Conservation (phyloP, 2,797 vertebrate species). For the Anguilla pacifica region DNA sequence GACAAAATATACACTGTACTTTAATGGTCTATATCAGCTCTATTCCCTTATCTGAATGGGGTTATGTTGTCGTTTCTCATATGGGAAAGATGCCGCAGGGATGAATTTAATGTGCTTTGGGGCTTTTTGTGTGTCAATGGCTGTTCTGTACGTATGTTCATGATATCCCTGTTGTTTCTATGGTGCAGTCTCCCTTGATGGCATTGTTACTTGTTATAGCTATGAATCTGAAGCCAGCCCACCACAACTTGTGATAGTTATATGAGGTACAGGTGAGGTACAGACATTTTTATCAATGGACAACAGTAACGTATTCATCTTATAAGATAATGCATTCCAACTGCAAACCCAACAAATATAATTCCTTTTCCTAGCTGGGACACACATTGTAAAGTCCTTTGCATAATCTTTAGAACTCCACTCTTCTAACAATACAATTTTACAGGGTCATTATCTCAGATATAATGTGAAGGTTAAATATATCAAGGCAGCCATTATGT, state of each 20-base stretch:
- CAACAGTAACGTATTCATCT: background rate
- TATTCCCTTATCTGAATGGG: background rate
- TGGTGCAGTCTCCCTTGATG: no score
- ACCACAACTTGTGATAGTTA: background rate
- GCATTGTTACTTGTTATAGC: no score
- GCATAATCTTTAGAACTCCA: slow-evolving; percentile 95
- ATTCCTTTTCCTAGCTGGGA: slow-evolving; percentile 89
- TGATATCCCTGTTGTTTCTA: no score
- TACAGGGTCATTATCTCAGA: slow-evolving; percentile 99
- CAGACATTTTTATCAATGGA: background rate
- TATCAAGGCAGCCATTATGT: slow-evolving; percentile 99
- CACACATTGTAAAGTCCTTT: slow-evolving; percentile 86
- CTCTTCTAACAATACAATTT: slow-evolving; percentile 98
- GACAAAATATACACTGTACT: background rate
- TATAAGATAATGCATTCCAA: slow-evolving; percentile 48
- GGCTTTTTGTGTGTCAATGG: background rate
- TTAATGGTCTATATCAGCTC: background rate
- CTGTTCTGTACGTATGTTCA: background rate
- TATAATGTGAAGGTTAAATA: slow-evolving; percentile 99
- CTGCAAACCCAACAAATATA: slow-evolving; percentile 98
- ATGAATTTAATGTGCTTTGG: background rate
- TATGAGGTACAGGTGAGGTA: background rate
- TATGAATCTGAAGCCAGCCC: background rate
- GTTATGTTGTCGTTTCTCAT: background rate
- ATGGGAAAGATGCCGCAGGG: background rate